Evolutionary conservation across 2,113 vertebrate genomes (phyloP), one percentile per base, ranked within the genome.

Genomic region (Anhinga rufa): DNA sequence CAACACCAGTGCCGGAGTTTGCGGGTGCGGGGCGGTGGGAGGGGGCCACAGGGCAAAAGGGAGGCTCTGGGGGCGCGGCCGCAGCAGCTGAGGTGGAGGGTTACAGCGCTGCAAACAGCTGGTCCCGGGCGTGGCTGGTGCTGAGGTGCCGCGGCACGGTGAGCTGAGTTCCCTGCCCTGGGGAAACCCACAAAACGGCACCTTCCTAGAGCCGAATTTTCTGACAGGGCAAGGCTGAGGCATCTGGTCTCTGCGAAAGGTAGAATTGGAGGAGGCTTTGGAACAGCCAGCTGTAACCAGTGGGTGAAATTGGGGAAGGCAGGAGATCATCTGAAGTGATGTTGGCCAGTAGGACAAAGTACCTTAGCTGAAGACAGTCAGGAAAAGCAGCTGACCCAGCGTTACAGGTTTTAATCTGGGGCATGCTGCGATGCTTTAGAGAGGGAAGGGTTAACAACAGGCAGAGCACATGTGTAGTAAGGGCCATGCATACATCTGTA

Each of bases 121-220:
- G 12, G 7, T 28, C n/a, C 40, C 13, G 36, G 40, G 22, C 13
- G 2, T 29, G 16, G 10, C 32, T 31, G 60, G 12, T n/a, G 24
- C 12, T 18, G 8, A 22, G 29, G 32, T 38, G 60, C 24, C 7
- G 55, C 36, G 24, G 24, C 17, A 4, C 0, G 0, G 14, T 26
- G 4, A 31, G 38, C 22, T 10, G 13, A 14, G 12, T 34, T 31
- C 22, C 10, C 11, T 13, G 3, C 24, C 9, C 7, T 3, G 0
- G 10, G 61, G 36, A 32, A 20, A 26, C 17, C 5, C 14, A 8
- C 55, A 19, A 2, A 4, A 4, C 0, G 4, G 8, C 14, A 17
- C 34, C 29, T 0, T 8, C 25, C 28, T 18, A 7, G 13, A 12
- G n/a, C 11, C 2, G 8, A 62, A 2, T 9, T 13, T 12, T 10